These are phyloP conservation scores for Andrena camellia DNA, from an alignment of 2,888 invertebrate genomes.

Conservation along the genomic window DNA sequence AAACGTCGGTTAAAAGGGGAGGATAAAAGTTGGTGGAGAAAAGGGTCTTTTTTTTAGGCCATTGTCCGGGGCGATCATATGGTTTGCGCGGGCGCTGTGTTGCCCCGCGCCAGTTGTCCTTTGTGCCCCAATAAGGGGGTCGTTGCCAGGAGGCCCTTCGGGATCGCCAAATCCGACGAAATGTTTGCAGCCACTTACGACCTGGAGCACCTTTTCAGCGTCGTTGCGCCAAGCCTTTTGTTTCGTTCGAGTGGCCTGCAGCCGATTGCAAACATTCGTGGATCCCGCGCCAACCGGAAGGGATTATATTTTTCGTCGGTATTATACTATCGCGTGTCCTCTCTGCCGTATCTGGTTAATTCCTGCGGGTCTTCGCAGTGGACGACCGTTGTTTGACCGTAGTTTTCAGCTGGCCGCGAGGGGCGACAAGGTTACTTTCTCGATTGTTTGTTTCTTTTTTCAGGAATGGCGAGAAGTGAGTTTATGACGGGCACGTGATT, in stretches of 20 bases:
- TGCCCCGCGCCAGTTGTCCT: constrained; percentile 55
- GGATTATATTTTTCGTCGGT: constrained; percentile 45
- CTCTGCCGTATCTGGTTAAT: constrained; percentile 5
- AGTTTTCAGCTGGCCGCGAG: neutral
- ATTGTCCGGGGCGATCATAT: constrained; percentile 58
- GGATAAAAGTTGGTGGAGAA: constrained; percentile 9
- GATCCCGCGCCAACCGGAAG: constrained; percentile 31
- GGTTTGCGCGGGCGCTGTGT: constrained; percentile 37
- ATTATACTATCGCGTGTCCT: constrained; percentile 9
- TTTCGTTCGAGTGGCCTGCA: constrained; percentile 33
- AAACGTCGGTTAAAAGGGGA: constrained; percentile 46
- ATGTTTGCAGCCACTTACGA: constrained; percentile 58
- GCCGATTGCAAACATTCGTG: constrained; percentile 61
- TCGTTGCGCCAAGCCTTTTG: constrained; percentile 36
- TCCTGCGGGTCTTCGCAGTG: constrained; percentile 23
- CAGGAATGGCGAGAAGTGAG: neutral
- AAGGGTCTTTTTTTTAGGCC: constrained; percentile 17
- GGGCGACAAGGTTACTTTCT: neutral
- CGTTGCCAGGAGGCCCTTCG: constrained; percentile 52
- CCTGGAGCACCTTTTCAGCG: constrained; percentile 39
- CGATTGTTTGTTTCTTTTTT: neutral
- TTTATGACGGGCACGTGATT: neutral
- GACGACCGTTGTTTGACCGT: neutral
- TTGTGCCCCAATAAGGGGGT: constrained; percentile 25
- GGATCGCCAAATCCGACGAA: constrained; percentile 59